Conservation (phyloP, 2,888 invertebrate genomes). For the Allolobophora icterica region DNA sequence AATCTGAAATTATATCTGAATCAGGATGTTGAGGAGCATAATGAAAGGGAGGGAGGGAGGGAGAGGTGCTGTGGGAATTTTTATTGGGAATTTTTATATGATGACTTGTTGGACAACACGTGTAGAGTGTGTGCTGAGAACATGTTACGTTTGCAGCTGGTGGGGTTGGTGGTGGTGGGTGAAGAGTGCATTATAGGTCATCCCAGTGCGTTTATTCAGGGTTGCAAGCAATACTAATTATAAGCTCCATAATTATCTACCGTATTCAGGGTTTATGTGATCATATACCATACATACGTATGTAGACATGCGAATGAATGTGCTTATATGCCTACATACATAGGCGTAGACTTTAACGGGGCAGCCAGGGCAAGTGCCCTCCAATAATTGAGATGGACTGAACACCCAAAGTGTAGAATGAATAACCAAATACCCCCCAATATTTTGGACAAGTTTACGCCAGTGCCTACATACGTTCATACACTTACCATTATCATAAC, state of each 20-base stretch:
- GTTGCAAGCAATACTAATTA: background rate
- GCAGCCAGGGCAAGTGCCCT: no score
- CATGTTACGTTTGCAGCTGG: background rate
- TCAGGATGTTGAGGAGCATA: background rate
- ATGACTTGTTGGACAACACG: background rate
- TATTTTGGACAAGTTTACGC: no score
- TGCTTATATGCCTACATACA: no score
- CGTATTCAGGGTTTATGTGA: background rate
- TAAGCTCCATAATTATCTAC: background rate
- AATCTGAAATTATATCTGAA: background rate
- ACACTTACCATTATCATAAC: background rate
- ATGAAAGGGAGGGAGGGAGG: background rate
- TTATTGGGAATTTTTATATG: background rate
- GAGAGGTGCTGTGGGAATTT: background rate
- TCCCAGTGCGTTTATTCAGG: background rate
- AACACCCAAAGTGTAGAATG: no score
- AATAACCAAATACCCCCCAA: no score
- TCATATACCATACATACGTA: background rate
- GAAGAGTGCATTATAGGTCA: background rate
- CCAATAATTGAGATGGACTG: no score
- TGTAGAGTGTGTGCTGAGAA: background rate
- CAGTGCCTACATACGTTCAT: background rate
- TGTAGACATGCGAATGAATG: no score
- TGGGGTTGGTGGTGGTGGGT: background rate
- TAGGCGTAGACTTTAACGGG: no score